Conservation (phyloP, 2,113 vertebrate genomes). For the Saguinus imperator region DNA sequence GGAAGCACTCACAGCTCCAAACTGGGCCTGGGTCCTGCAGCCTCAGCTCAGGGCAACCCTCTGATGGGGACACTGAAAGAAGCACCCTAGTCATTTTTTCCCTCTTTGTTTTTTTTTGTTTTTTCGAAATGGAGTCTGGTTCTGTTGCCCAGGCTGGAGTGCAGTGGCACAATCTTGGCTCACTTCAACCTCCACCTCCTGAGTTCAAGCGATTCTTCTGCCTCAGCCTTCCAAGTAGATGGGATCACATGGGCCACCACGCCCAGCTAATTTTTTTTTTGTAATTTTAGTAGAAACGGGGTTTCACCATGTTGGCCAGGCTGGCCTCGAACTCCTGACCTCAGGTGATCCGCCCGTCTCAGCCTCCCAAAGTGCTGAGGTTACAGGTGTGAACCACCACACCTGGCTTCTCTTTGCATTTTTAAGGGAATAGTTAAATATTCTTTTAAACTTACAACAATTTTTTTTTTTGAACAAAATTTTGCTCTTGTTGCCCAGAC, state of each 20-base stretch:
- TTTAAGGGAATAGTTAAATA: not conserved
- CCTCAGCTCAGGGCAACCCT: not conserved
- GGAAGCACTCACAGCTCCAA: accelerated
- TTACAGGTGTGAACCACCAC: not conserved
- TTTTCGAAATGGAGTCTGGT: too few relatives aligned
- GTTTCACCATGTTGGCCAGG: not conserved
- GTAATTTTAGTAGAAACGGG: too few relatives aligned
- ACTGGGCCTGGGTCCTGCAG: accelerated
- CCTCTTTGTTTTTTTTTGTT: not conserved
- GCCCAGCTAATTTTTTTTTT: too few relatives aligned
- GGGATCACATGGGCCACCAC: too few relatives aligned
- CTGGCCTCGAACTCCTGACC: too few relatives aligned
- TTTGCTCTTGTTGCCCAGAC: too few relatives aligned
- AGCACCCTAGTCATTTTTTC: not conserved
- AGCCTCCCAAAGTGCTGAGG: not conserved
- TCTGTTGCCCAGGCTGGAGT: too few relatives aligned
- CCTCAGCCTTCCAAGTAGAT: too few relatives aligned
- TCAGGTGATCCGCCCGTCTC: not conserved
- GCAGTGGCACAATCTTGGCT: too few relatives aligned
- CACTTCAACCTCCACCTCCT: too few relatives aligned
- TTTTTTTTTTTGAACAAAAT: not conserved
- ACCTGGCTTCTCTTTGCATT: not conserved
- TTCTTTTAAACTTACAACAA: not conserved
- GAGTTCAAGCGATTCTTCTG: too few relatives aligned
- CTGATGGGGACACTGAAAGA: not conserved